Evolutionary conservation across 2,888 invertebrate species (phyloP).

Genomic region (Lutraria lutraria): DNA sequence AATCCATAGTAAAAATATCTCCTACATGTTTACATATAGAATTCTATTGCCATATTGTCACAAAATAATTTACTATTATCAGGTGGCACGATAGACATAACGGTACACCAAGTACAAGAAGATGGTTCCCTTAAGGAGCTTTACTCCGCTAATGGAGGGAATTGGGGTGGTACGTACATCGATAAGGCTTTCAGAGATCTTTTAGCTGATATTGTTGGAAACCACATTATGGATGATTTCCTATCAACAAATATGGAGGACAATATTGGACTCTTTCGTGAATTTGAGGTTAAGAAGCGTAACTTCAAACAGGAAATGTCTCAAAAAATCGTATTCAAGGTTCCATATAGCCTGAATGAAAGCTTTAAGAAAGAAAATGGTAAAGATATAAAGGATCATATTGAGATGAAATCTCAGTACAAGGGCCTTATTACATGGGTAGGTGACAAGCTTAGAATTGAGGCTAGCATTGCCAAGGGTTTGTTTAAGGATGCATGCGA

Average conservation of each 20-base stretch:
- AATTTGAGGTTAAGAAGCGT: constrained; percentile 62
- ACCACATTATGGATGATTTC: constrained; percentile 48
- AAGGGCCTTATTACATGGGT: constrained; percentile 52
- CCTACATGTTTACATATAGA: no score
- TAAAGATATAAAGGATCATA: constrained; percentile 37
- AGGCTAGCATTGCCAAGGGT: constrained; percentile 48
- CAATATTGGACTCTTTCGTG: constrained; percentile 53
- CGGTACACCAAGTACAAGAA: constrained; percentile 55
- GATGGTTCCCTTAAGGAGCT: constrained; percentile 49
- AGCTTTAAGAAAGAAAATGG: constrained; percentile 6
- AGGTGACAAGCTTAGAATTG: constrained; percentile 57
- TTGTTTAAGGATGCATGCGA: constrained; percentile 58
- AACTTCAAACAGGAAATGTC: constrained; percentile 40
- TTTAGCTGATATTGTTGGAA: constrained; percentile 52
- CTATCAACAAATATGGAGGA: constrained; percentile 38
- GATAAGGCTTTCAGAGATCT: constrained; percentile 57
- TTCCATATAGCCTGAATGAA: constrained; percentile 49
- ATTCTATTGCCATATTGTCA: no score
- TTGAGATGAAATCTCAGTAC: constrained; percentile 27
- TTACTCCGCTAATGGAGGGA: constrained; percentile 55
- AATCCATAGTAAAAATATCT: no score
- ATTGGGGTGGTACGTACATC: constrained; percentile 62
- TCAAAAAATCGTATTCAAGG: constrained; percentile 53
- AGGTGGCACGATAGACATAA: constrained; percentile 65
- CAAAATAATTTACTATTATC: not conserved